Percentiles rank a stretch among this genome's conserved stretches.
Evolutionary conservation across 2,113 vertebrate genomes (phyloP).

Genomic region (Lipotes vexillifer): DNA sequence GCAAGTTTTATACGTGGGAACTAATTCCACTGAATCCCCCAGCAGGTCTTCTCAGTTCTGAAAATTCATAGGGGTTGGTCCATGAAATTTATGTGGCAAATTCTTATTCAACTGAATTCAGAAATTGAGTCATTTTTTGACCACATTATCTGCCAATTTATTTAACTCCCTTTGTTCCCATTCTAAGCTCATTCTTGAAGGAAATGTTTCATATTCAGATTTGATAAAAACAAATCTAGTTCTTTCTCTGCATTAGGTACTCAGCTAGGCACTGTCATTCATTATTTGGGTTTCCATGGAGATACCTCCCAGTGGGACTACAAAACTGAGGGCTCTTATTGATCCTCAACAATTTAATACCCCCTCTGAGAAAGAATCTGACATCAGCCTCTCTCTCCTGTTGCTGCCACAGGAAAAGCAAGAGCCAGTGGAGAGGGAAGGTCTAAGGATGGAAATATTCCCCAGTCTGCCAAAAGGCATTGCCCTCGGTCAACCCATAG

Average conservation of each 20-base stretch:
- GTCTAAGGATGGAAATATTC: neutral
- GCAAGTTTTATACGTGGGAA: neutral
- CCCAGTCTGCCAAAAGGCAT: neutral
- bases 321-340: neutral
- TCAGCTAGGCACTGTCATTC: neutral
- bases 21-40: neutral
- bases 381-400: neutral
- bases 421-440: neutral
- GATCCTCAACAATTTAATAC: neutral
- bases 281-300: slow-evolving; percentile 9
- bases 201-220: slow-evolving; percentile 25
- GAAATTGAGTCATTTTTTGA: neutral
- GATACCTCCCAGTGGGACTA: neutral
- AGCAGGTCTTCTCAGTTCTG: neutral
- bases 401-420: neutral
- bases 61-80: neutral
- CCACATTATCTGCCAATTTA: neutral
- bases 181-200: slow-evolving; percentile 21
- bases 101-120: neutral
- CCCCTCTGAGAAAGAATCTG: neutral
- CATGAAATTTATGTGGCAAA: neutral
- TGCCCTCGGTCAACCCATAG: neutral
- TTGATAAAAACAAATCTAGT: slow-evolving; percentile 23
- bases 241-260: neutral
- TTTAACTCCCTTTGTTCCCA: neutral